Evolutionary conservation across 2,888 invertebrate species (phyloP).

Genomic region (Lepetodrilus schrolli): DNA sequence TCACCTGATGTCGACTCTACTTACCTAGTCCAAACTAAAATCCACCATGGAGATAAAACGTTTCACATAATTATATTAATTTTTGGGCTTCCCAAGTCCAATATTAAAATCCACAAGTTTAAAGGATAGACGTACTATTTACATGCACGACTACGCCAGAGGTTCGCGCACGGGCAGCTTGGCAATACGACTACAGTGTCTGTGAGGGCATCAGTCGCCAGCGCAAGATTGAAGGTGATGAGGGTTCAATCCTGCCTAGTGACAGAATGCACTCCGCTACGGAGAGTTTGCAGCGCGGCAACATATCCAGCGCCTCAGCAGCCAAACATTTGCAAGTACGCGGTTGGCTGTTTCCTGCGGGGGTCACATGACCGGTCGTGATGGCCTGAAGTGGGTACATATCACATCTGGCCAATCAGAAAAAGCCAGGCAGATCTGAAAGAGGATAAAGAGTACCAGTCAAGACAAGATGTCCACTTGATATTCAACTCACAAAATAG

Average conservation of each 20-base stretch:
- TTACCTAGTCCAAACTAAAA: no score
- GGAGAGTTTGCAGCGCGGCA: not conserved
- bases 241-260: constrained; percentile 19
- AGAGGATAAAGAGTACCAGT: constrained; percentile 12
- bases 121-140: not conserved
- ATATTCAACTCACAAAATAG: no score
- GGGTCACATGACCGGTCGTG: constrained; percentile 1
- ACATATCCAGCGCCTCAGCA: not conserved
- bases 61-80: no score
- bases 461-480: constrained; percentile 17
- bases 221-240: constrained; percentile 12
- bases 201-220: constrained; percentile 6
- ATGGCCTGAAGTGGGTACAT: constrained; percentile 14
- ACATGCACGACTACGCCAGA: constrained; percentile 17
- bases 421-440: constrained; percentile 30
- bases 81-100: no score
- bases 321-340: not conserved
- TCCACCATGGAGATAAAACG: no score
- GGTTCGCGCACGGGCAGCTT: not conserved
- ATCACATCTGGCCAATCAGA: constrained; percentile 8
- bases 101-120: not conserved
- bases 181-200: no score
- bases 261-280: not conserved
- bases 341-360: constrained; percentile 11
- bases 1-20: no score